A percentile compares a stretch with the other conserved stretches of the same genome.
Conservation (phyloP, 2,797 vertebrate species). For the Anableps anableps region DNA sequence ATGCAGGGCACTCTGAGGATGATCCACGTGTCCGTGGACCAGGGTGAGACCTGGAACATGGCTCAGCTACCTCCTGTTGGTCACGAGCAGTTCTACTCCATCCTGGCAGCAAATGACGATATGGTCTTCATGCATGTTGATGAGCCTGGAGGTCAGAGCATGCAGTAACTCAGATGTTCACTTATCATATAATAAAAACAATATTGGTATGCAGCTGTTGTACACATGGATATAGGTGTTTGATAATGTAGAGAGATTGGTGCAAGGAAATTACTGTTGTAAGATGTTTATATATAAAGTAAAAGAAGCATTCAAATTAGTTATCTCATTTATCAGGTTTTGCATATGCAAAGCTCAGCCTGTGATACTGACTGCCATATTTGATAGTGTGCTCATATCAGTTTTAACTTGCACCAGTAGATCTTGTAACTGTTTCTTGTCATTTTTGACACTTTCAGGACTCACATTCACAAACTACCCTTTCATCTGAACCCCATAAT, state of each 20-base stretch:
- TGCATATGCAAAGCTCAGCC: background rate
- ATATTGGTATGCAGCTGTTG: background rate
- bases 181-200: background rate
- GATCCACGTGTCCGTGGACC: constrained; percentile 90
- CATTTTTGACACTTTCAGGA: background rate
- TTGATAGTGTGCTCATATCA: background rate
- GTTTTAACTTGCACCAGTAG: background rate
- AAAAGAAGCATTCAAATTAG: background rate
- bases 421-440: background rate
- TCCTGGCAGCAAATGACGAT: constrained; percentile 91
- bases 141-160: constrained; percentile 88
- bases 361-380: background rate
- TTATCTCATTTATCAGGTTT: background rate
- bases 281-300: background rate
- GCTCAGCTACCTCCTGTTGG: constrained; percentile 94
- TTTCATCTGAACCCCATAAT: background rate
- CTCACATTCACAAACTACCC: background rate
- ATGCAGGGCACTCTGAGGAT: constrained; percentile 81
- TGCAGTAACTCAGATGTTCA: background rate
- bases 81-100: constrained; percentile 96
- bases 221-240: background rate
- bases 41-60: constrained; percentile 92
- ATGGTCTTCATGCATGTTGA: constrained; percentile 98
- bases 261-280: background rate
- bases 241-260: background rate